Evolutionary conservation across 2,797 vertebrate genomes (phyloP), one percentile per base, ranked within the genome.

Genomic region (Anguilla obscura): DNA sequence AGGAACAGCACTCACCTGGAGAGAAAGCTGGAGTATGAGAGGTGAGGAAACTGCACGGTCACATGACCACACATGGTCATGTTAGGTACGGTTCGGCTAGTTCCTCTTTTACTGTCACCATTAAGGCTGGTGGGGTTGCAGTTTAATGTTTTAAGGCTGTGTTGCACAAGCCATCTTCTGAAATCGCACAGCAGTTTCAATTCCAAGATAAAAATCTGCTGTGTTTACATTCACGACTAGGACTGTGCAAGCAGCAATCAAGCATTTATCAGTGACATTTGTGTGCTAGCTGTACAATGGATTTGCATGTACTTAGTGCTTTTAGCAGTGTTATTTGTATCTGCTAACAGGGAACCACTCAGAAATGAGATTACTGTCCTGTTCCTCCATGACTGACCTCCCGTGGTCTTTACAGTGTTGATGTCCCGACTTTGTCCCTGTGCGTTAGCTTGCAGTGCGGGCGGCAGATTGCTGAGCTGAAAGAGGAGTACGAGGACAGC

Each of bases 391-490:
- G 60, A 63, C 18, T 21, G 18, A 63, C 60, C 24, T 21, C 24
- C 60, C 21, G 18, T 63, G 5, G 7, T 27, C 58, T 63, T 63
- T 63, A 63, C 63, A 24, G 24, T 69, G n/a, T 69, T n/a, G 9
- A 27, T 69, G 63, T 27, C 63, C 60, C 7, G 74, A 16, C 33
- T 79, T 7, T 21, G 0, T 45, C 14, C 6, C 3, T 92, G 40
- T 0, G 33, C 58, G 40, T 91, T 92, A 99, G 99, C 94, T 97
- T 98, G 94, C 98, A 99, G 96, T 99, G 99, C 93, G 97, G 96
- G 80, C 97, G 97, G 84, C 98, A 99, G 94, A 98, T 99, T 89
- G 97, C 96, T 90, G 97, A 99, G 90, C 96, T 98, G 90, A 97
- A 97, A 91, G 93, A 95, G 1, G 97, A 98, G 50, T 97, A 98